These are phyloP conservation scores for Pristionchus entomophagus DNA, from an alignment of 2,888 invertebrate genomes.

Conservation along the genomic window DNA sequence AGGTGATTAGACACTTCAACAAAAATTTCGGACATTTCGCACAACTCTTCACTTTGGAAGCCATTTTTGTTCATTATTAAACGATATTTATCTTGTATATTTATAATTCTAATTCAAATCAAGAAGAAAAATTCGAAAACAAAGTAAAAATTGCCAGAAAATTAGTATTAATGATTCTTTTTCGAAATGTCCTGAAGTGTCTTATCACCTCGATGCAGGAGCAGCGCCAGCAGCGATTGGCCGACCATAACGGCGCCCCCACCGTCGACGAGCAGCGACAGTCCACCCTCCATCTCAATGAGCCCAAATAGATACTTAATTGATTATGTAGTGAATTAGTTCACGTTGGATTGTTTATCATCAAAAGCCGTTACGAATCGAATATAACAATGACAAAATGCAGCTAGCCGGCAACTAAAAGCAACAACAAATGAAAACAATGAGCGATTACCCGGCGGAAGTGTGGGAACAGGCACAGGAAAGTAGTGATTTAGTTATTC, in stretches of 20 bases:
- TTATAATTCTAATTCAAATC: too few species aligned
- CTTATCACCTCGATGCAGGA: too few species aligned
- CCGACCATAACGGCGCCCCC: background rate
- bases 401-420: constrained; percentile 33
- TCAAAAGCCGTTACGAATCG: background rate
- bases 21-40: too few species aligned
- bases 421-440: background rate
- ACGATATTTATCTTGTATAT: too few species aligned
- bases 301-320: background rate
- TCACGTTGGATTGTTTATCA: background rate
- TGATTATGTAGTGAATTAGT: background rate
- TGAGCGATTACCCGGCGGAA: constrained; percentile 20
- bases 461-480: background rate
- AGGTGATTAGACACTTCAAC: background rate
- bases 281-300: constrained; percentile 37
- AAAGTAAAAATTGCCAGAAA: too few species aligned
- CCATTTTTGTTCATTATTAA: too few species aligned
- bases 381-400: background rate
- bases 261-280: constrained; percentile 41
- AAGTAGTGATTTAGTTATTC: background rate
- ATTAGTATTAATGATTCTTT: too few species aligned
- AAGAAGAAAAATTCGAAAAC: too few species aligned
- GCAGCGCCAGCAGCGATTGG: constrained; percentile 49
- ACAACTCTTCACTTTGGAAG: too few species aligned
- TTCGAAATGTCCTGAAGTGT: too few species aligned